Base-by-base conservation (phyloP, 2,113 vertebrate genomes). In the Pseudorectes ferrugineus region DNA sequence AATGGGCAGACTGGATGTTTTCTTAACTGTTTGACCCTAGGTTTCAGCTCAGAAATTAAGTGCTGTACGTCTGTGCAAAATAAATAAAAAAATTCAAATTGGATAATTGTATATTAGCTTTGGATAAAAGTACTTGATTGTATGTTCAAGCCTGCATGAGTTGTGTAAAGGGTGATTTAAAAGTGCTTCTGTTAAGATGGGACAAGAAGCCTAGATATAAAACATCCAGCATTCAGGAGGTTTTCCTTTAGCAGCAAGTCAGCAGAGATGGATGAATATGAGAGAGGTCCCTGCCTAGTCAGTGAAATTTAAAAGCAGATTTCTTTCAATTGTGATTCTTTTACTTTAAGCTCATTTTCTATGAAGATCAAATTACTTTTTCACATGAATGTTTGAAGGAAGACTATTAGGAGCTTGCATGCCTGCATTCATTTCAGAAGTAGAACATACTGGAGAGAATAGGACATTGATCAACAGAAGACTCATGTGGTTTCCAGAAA, bases 71-170 rank as follows among this genome's bases (percentile, higher is more conserved):
- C 16, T 71, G 25, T 38, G 35, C 4, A 74, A 93, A 67, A 82
- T 38, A 70, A 76, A 87, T 45, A 5, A 14, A 90, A 88, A 55
- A 13, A 62, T 9, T 61, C 14, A 63, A 35, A 26, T 40, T n/a
- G 1, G 15, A 12, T 43, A 57, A 54, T 46, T 74, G 7, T 58
- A 9, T 19, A 49, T 57, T 46, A 26, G 13, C 13, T 93, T 68
- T 28, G 6, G 10, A 25, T 45, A 59, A 79, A 72, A 83, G 68
- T 14, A 49, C 4, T n/a, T 52, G 19, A 3, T 46, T 45, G 0
- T 10, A 35, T 40, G 9, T 83, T n/a, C 22, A 62, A 65, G 10
- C 7, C 61, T 49, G 12, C 0, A 0, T 8, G 1, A 31, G 28
- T 28, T 31, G 4, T 29, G 23, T 26, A 17, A 80, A 90, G 11